Conservation (phyloP, 2,113 vertebrate genomes). For the Rhodinocichla rosea region DNA sequence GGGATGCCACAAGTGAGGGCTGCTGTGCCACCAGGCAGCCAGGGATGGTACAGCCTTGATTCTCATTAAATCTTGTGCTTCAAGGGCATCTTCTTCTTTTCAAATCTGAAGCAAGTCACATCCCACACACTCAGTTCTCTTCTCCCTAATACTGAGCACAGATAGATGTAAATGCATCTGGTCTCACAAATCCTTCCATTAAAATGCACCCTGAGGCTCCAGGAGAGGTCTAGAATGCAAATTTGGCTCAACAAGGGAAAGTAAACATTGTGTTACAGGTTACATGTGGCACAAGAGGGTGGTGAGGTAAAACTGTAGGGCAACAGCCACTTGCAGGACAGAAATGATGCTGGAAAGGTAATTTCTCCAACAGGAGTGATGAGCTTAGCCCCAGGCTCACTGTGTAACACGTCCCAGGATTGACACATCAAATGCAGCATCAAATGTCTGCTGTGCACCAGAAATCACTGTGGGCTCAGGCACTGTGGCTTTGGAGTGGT, state of each 20-base stretch:
- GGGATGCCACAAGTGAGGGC: background rate
- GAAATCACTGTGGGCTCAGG: background rate
- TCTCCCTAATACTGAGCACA: background rate
- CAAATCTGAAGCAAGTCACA: background rate
- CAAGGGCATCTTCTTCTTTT: background rate
- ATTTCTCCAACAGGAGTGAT: background rate
- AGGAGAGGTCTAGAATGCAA: background rate
- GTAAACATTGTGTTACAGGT: background rate
- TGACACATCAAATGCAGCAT: background rate
- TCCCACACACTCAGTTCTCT: background rate
- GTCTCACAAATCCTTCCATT: constrained; percentile 22
- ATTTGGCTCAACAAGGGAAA: background rate
- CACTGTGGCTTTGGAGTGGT: no score
- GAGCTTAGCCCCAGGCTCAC: background rate
- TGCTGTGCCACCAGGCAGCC: background rate
- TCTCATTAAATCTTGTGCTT: background rate
- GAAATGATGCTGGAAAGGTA: background rate
- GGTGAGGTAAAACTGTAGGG: background rate
- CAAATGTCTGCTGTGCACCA: background rate
- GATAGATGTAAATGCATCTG: constrained; percentile 36
- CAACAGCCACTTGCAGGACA: background rate
- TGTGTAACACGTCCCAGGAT: accelerated
- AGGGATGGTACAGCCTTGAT: background rate
- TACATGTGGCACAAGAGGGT: accelerated
- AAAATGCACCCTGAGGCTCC: constrained; percentile 3